Evolutionary conservation across 2,888 invertebrate species (phyloP).

Genomic region (Eupithecia tripunctaria): DNA sequence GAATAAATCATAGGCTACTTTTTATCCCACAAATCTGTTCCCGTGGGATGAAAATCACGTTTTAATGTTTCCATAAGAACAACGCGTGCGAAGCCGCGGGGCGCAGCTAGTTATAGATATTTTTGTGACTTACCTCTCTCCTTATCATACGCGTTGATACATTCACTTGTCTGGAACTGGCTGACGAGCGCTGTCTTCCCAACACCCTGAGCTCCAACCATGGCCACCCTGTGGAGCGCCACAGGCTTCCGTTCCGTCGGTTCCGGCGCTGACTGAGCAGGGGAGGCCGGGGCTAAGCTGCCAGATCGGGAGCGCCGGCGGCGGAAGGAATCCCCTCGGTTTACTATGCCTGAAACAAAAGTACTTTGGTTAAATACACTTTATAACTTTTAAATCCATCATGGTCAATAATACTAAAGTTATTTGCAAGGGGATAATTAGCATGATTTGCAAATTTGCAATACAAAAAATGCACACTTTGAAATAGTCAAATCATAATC

Average conservation of each 20-base stretch:
- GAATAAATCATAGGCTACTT: too few relatives aligned
- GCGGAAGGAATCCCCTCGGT: slow-evolving; percentile 96
- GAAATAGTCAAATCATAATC: too few relatives aligned
- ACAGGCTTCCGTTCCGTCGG: slow-evolving; percentile 82
- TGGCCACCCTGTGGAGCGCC: slow-evolving; percentile 87
- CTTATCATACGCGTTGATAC: slow-evolving; percentile 96
- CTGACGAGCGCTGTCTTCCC: slow-evolving; percentile 94
- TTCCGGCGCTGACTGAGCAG: slow-evolving; percentile 72
- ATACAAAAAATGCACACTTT: too few relatives aligned
- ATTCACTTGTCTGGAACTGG: slow-evolving; percentile 97
- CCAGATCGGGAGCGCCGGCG: slow-evolving; percentile 93
- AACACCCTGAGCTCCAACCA: slow-evolving; percentile 91
- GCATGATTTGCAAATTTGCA: too few relatives aligned
- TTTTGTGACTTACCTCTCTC: slow-evolving; percentile 86
- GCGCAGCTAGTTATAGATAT: not conserved
- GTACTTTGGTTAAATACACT: too few relatives aligned
- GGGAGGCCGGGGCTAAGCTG: slow-evolving; percentile 88
- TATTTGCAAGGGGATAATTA: too few relatives aligned
- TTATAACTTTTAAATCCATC: too few relatives aligned
- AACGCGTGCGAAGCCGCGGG: too few relatives aligned
- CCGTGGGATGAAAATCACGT: too few relatives aligned
- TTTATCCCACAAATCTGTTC: too few relatives aligned
- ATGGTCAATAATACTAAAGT: too few relatives aligned
- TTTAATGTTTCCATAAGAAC: too few relatives aligned
- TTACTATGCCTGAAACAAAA: slow-evolving; percentile 90